Conservation (phyloP, 2,888 invertebrate species). For the Drosophila nigritarsus region DNA sequence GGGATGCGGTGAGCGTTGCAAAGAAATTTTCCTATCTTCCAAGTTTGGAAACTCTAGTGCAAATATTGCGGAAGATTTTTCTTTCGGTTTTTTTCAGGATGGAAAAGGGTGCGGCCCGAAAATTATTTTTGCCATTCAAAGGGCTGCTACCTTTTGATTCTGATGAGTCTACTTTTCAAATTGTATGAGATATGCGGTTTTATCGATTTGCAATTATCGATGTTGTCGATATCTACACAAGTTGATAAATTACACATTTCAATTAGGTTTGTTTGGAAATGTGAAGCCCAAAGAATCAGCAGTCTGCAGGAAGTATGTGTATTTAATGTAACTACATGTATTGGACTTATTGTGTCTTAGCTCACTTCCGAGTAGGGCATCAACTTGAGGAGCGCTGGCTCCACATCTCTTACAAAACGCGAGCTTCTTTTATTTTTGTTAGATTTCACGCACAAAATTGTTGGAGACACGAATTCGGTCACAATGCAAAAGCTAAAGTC, state of each 20-base stretch:
- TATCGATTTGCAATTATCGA: neutral
- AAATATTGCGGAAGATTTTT: neutral
- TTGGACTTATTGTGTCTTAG: neutral
- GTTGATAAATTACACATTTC: neutral
- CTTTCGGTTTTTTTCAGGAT: neutral
- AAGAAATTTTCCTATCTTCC: neutral
- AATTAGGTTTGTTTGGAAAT: neutral
- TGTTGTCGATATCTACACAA: neutral
- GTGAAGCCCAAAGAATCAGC: neutral
- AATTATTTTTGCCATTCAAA: neutral
- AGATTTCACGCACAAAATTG: conserved; percentile 40
- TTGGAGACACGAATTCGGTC: conserved; percentile 21
- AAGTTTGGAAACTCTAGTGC: neutral
- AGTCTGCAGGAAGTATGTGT: neutral
- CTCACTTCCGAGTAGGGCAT: neutral
- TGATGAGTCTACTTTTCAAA: neutral
- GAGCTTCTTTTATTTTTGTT: conserved; percentile 19
- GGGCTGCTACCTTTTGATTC: neutral
- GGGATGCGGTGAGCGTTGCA: neutral
- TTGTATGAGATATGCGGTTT: neutral
- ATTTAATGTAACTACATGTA: neutral
- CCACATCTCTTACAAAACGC: neutral
- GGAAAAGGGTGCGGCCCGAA: neutral
- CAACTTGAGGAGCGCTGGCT: neutral
- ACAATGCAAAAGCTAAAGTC: conserved; percentile 72